Conservation (phyloP, 2,113 vertebrate species). For the Solenodon paradoxus region DNA sequence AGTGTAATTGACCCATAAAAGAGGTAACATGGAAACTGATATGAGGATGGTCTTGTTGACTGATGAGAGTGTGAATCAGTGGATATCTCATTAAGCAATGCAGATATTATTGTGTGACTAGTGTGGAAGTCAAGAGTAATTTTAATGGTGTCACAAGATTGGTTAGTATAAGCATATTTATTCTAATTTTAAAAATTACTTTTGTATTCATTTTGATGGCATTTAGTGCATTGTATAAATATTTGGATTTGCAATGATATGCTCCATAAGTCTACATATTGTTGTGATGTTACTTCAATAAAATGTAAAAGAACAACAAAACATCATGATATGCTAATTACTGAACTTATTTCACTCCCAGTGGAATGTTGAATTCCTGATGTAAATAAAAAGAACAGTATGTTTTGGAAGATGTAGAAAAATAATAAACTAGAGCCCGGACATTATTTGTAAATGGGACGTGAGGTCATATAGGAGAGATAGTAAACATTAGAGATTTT, state of each 20-base stretch:
- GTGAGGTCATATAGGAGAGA: not conserved
- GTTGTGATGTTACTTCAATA: too few species aligned
- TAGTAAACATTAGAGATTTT: not conserved
- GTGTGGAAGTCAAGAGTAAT: not conserved
- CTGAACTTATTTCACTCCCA: not conserved
- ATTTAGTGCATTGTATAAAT: too few species aligned
- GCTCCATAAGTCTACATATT: too few species aligned
- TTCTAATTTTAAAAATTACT: too few species aligned
- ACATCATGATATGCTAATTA: not conserved
- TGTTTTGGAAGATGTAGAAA: not conserved
- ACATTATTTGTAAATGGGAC: not conserved
- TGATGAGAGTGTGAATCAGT: rapidly evolving
- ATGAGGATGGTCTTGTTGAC: not conserved
- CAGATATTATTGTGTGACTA: not conserved
- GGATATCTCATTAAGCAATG: not conserved
- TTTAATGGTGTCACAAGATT: not conserved
- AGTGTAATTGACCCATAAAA: not conserved
- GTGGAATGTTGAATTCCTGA: not conserved
- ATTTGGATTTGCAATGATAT: too few species aligned
- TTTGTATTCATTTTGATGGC: too few species aligned
- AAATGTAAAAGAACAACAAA: too few species aligned
- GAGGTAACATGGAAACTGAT: not conserved
- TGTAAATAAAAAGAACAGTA: not conserved
- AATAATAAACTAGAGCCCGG: not conserved
- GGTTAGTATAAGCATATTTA: not conserved